Percentiles rank a stretch among this genome's conserved stretches.
Evolutionary conservation across 2,888 invertebrate genomes (phyloP).

Genomic region (Zaprionus obscuricornis): DNA sequence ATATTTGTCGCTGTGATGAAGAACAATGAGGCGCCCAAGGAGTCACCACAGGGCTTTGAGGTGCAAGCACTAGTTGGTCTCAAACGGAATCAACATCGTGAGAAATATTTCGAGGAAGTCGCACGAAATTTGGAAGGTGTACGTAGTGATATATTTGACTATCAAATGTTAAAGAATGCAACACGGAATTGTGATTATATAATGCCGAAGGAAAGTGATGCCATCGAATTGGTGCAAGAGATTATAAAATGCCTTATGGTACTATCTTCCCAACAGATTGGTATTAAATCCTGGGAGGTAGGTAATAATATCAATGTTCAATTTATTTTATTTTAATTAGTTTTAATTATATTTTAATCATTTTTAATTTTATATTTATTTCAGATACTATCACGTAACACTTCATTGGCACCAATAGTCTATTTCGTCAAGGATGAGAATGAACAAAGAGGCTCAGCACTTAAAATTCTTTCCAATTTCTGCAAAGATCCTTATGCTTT

Average conservation of each 20-base stretch:
- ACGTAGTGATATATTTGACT: slow-evolving; percentile 82
- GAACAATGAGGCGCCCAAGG: slow-evolving; percentile 68
- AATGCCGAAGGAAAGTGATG: slow-evolving; percentile 75
- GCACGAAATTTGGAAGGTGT: slow-evolving; percentile 82
- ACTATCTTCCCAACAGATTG: slow-evolving; percentile 77
- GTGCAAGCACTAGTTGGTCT: slow-evolving; percentile 68
- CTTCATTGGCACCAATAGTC: slow-evolving; percentile 79
- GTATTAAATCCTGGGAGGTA: slow-evolving; percentile 74
- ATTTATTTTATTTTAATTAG: not conserved
- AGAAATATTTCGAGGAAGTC: slow-evolving; percentile 83
- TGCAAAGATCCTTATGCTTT: slow-evolving; percentile 78
- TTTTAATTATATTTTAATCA: not conserved
- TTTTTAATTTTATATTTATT: not conserved
- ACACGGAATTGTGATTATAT: slow-evolving; percentile 72
- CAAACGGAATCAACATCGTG: slow-evolving; percentile 81
- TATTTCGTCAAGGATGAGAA: slow-evolving; percentile 79
- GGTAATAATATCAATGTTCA: not conserved
- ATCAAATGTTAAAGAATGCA: slow-evolving; percentile 77
- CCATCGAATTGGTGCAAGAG: slow-evolving; percentile 78
- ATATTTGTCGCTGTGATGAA: slow-evolving; percentile 80
- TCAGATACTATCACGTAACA: slow-evolving; percentile 52
- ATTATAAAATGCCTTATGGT: slow-evolving; percentile 80
- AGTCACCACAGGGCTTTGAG: slow-evolving; percentile 46
- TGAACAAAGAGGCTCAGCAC: slow-evolving; percentile 73
- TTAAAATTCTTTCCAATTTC: slow-evolving; percentile 82